Conservation (phyloP, 2,113 vertebrate genomes). For the Globicephala melas region DNA sequence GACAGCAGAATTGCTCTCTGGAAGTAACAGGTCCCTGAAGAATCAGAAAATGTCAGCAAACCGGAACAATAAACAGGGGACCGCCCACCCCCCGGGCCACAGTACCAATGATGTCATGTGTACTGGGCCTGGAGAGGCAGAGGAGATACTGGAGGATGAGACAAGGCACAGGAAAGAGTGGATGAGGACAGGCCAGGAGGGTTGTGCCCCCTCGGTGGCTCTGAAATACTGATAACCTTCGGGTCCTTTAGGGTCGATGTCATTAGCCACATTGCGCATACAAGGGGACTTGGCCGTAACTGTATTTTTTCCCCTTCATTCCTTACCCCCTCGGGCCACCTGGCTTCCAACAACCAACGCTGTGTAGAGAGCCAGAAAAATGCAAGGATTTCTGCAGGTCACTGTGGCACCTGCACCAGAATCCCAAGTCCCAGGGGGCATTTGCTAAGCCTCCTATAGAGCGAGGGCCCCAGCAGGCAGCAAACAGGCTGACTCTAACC, state of each 20-base stretch:
- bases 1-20: neutral
- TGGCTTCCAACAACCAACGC: neutral
- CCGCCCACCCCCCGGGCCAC: fast-evolving
- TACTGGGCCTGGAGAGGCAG: neutral
- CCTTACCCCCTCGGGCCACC: neutral
- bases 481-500: neutral
- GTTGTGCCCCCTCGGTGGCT: neutral
- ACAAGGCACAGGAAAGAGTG: neutral
- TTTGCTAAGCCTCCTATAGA: neutral
- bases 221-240: neutral
- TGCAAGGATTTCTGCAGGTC: neutral
- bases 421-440: fast-evolving
- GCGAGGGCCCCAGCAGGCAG: neutral
- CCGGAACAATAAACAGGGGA: neutral
- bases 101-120: fast-evolving
- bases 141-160: neutral
- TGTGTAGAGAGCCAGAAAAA: neutral
- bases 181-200: neutral
- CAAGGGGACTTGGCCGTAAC: neutral
- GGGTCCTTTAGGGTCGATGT: neutral
- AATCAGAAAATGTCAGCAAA: neutral
- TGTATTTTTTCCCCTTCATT: neutral
- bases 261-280: neutral
- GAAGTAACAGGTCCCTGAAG: neutral
- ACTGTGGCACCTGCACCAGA: neutral